Conservation (phyloP, 2,113 vertebrate species). For the Erythrocercus mccallii region DNA sequence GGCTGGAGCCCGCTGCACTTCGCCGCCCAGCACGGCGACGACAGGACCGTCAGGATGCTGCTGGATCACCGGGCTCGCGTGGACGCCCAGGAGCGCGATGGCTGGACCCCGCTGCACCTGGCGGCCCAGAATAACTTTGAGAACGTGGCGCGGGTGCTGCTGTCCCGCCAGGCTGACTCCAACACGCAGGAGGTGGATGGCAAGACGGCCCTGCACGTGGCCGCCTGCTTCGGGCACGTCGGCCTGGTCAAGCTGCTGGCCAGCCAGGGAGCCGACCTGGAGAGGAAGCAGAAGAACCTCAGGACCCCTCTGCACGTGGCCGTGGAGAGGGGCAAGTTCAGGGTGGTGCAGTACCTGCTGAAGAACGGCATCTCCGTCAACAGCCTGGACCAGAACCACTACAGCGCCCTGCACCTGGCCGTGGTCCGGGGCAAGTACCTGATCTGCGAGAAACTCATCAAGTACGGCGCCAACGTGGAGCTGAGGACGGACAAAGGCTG, state of each 20-base stretch:
- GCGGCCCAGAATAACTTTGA: conserved; percentile 87
- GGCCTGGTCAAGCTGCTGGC: conserved; percentile 81
- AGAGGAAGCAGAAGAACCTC: conserved; percentile 69
- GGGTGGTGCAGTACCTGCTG: conserved; percentile 78
- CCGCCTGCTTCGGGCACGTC: conserved; percentile 77
- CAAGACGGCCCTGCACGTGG: conserved; percentile 79
- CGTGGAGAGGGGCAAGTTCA: conserved; percentile 79
- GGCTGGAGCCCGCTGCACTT: conserved; percentile 83
- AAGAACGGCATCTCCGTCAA: conserved; percentile 62
- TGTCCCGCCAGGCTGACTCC: conserved; percentile 71
- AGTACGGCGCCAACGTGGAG: conserved; percentile 66
- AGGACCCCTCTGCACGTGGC: conserved; percentile 79
- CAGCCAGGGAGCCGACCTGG: conserved; percentile 72
- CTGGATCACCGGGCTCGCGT: conserved; percentile 73
- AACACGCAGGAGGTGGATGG: conserved; percentile 68
- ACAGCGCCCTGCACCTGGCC: conserved; percentile 79
- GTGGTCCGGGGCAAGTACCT: conserved; percentile 76
- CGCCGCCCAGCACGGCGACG: conserved; percentile 81
- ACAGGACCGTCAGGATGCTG: conserved; percentile 69
- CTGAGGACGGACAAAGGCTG: conserved; percentile 77
- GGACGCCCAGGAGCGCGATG: conserved; percentile 69
- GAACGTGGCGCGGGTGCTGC: conserved; percentile 77
- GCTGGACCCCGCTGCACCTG: conserved; percentile 84
- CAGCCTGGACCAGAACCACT: conserved; percentile 66
- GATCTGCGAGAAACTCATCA: conserved; percentile 82